A percentile compares a stretch with the other conserved stretches of the same genome.
These are phyloP conservation scores for Smutsia gigantea DNA, from an alignment of 2,797 vertebrate species.

Conservation along the genomic window DNA sequence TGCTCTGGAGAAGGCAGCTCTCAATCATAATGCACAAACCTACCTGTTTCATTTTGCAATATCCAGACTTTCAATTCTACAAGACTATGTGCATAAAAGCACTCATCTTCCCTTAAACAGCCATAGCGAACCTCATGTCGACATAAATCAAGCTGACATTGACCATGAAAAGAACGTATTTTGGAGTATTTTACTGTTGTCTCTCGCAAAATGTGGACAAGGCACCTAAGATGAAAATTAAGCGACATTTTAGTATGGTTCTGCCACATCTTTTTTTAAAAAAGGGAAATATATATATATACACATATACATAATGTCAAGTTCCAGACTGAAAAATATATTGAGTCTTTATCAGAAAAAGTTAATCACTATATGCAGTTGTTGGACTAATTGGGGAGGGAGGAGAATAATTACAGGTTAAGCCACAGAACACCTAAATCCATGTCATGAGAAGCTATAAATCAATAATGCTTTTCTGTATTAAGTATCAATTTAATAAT, in stretches of 20 bases:
- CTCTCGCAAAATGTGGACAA: conserved; percentile 96
- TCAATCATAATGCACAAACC: neutral
- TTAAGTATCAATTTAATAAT: conserved; percentile 31
- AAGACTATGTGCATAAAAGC: conserved; percentile 97
- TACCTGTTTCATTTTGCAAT: conserved; percentile 95
- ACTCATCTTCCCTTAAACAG: conserved; percentile 95
- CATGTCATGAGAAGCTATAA: neutral
- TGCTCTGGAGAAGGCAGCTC: neutral
- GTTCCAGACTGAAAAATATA: conserved; percentile 35
- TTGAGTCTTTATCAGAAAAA: conserved; percentile 41
- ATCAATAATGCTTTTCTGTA: conserved; percentile 6
- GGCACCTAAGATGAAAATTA: conserved; percentile 90
- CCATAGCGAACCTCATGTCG: conserved; percentile 97
- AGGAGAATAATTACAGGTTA: neutral
- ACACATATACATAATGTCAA: neutral
- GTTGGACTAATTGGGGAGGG: neutral
- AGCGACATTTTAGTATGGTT: conserved; percentile 17
- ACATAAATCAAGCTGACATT: conserved; percentile 95
- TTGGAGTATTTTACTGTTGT: conserved; percentile 96
- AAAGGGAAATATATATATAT: neutral
- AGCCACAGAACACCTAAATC: neutral
- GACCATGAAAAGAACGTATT: conserved; percentile 90
- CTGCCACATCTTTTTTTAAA: neutral
- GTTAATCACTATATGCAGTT: neutral
- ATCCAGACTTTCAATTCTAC: conserved; percentile 98